A percentile compares a stretch with the other conserved stretches of the same genome.
phyloP scores from a whole-genome alignment of 2,888 invertebrate species.

The Allolobophora icterica region DNA sequence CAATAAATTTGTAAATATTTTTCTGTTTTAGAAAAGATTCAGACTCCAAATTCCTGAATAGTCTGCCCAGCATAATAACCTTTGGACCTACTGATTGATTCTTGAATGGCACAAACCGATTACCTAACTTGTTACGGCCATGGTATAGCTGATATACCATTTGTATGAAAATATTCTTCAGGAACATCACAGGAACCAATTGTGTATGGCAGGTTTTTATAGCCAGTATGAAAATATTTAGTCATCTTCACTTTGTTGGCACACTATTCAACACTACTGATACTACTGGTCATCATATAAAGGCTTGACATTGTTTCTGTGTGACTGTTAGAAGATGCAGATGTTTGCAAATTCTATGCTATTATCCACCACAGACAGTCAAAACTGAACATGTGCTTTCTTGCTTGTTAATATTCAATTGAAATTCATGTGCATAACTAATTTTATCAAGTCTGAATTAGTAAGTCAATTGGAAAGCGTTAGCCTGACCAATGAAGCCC shows the following conservation, averaged over 20 bases:
- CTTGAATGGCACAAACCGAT: neutral
- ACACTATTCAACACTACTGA: neutral
- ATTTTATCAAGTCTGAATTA: neutral
- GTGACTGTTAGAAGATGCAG: neutral
- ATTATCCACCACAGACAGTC: neutral
- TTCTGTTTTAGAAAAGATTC: neutral
- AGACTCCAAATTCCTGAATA: no score
- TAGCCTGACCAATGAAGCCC: neutral
- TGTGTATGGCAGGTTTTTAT: neutral
- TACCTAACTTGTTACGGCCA: neutral
- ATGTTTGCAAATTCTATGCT: neutral
- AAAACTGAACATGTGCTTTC: neutral
- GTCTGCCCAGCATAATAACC: neutral
- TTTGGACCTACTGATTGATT: neutral
- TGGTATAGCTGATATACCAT: neutral
- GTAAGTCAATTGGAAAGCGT: neutral
- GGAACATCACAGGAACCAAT: neutral
- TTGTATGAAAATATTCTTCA: neutral
- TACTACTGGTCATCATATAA: neutral
- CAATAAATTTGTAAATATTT: slow-evolving; percentile 8
- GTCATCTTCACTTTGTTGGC: no score
- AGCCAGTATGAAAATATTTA: neutral
- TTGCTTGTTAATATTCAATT: neutral
- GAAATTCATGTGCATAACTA: neutral
- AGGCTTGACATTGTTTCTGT: neutral